Percentiles rank a stretch among this genome's conserved stretches.
phyloP scores from a whole-genome alignment of 2,888 invertebrate species.

The Sthenelais limicola region DNA sequence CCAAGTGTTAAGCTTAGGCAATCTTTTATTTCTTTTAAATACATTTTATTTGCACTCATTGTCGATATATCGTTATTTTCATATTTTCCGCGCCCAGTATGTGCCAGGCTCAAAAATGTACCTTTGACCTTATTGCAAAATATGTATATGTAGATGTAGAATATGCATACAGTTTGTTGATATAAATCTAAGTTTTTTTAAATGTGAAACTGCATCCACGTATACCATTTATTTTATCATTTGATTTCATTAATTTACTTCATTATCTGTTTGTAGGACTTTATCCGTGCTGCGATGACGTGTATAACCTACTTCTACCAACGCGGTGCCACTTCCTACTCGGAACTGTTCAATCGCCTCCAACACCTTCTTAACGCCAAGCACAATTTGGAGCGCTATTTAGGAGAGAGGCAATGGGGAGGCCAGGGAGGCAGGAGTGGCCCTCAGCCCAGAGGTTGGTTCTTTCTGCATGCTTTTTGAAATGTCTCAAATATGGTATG shows the following conservation, averaged over 20 bases:
- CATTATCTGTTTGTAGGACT: constrained; percentile 62
- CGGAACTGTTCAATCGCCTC: constrained; percentile 62
- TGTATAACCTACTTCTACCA: constrained; percentile 70
- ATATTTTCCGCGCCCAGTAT: too few relatives aligned
- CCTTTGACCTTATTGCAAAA: neutral
- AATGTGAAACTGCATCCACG: neutral
- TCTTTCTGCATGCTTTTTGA: too few relatives aligned
- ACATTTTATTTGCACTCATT: too few relatives aligned
- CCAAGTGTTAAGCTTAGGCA: too few relatives aligned
- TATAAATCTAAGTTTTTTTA: too few relatives aligned
- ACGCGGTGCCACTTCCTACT: constrained; percentile 67
- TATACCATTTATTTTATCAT: too few relatives aligned
- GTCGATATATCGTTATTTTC: too few relatives aligned
- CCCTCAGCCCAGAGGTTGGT: constrained; percentile 1
- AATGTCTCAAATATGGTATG: too few relatives aligned
- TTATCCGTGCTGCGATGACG: constrained; percentile 72
- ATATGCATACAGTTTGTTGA: neutral
- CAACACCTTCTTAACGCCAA: constrained; percentile 66
- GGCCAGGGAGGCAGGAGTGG: neutral
- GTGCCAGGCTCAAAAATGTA: too few relatives aligned
- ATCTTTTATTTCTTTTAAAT: too few relatives aligned
- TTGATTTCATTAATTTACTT: neutral
- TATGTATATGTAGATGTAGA: constrained; percentile 16
- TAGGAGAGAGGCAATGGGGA: constrained; percentile 63
- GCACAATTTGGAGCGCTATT: constrained; percentile 69